Percentiles rank a stretch among this genome's conserved stretches.
phyloP scores from a whole-genome alignment of 1,140 invertebrate species.

The Bombus terrestris region DNA sequence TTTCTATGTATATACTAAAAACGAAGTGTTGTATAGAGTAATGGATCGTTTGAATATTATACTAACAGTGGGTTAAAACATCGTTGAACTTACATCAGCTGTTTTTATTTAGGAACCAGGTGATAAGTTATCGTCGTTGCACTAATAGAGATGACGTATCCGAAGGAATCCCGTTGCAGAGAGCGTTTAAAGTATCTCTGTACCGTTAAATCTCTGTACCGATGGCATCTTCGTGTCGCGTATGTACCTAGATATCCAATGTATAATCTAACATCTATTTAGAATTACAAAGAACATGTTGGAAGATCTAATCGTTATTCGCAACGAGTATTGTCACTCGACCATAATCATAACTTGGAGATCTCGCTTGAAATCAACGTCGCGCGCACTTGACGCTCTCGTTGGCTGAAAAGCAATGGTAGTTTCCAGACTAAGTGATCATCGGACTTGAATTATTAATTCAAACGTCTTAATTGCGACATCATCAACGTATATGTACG shows the following conservation, averaged over 20 bases:
- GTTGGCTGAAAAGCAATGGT: background rate
- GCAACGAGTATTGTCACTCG: background rate
- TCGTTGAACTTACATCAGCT: background rate
- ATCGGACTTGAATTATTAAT: background rate
- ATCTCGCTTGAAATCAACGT: background rate
- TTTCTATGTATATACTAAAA: no score
- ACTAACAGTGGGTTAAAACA: background rate
- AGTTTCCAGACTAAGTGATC: background rate
- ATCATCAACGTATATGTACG: background rate
- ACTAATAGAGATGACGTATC: background rate
- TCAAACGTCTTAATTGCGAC: constrained; percentile 11
- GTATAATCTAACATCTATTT: background rate
- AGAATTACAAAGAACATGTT: no score
- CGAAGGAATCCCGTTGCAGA: constrained; percentile 1
- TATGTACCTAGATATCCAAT: background rate
- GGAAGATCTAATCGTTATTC: background rate
- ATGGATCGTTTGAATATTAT: background rate
- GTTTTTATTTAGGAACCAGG: background rate
- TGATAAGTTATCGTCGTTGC: background rate
- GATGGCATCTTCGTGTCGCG: background rate
- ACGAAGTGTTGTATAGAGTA: background rate
- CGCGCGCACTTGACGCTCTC: background rate
- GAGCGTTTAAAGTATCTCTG: background rate
- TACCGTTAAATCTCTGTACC: constrained; percentile 25
- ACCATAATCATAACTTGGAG: background rate